These are phyloP conservation scores for Tyrophagus putrescentiae DNA, from an alignment of 1,140 invertebrate species.

Conservation along the genomic window DNA sequence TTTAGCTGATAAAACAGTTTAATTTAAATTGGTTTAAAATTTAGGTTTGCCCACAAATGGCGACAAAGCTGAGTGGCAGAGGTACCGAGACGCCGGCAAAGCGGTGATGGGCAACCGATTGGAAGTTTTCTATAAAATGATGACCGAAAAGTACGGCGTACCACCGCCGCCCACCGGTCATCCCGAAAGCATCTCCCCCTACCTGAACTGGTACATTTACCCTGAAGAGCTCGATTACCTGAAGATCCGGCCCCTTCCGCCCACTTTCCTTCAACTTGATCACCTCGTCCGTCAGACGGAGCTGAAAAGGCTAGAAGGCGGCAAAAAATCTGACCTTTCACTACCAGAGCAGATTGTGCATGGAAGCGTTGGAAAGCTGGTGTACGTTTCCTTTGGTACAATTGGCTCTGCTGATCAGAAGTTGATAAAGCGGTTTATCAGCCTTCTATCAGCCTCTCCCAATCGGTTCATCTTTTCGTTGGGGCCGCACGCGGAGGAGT, in stretches of 20 bases:
- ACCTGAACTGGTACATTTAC: neutral
- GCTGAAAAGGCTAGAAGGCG: no score
- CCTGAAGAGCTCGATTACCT: slow-evolving; percentile 4
- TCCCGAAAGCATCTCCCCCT: neutral
- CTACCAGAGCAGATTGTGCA: no score
- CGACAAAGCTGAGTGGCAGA: neutral
- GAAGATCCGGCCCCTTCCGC: neutral
- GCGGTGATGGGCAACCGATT: neutral
- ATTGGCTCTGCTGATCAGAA: slow-evolving; percentile 7
- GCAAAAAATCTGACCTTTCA: neutral
- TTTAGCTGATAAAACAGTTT: no score
- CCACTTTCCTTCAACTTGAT: no score
- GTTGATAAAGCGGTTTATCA: slow-evolving; percentile 10
- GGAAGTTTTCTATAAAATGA: neutral
- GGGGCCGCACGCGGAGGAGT: neutral
- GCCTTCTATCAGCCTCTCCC: neutral
- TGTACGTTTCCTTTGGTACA: slow-evolving; percentile 19
- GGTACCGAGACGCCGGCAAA: neutral
- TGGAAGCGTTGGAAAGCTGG: slow-evolving; percentile 8
- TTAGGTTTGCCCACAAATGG: neutral
- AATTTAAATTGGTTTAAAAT: no score
- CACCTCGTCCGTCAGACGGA: no score
- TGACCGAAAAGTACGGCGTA: neutral
- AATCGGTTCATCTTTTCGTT: slow-evolving; percentile 19
- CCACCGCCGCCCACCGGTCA: neutral